Percentiles rank a stretch among this genome's conserved stretches.
Conservation (phyloP, 2,113 vertebrate species). For the Empidonax traillii region DNA sequence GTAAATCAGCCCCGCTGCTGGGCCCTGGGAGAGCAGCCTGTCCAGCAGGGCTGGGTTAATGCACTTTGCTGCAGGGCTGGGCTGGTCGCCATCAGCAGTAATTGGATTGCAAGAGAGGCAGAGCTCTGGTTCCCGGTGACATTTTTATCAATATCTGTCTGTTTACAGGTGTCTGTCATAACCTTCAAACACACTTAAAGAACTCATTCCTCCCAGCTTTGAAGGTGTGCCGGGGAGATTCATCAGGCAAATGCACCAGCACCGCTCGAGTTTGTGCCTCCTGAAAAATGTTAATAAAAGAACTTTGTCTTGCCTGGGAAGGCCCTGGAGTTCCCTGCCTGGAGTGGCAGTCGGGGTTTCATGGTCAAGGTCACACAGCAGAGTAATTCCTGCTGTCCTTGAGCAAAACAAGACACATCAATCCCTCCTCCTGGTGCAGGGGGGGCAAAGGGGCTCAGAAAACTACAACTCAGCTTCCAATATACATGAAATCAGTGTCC, state of each 20-base stretch:
- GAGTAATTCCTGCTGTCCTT: not conserved
- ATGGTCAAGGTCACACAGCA: not conserved
- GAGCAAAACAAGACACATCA: not conserved
- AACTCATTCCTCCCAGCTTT: slow-evolving; percentile 33
- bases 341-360: fast-evolving
- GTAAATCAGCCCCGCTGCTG: not conserved
- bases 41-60: not conserved
- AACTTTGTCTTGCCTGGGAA: not conserved
- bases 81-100: slow-evolving; percentile 43
- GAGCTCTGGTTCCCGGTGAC: slow-evolving; percentile 31
- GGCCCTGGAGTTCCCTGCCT: not conserved
- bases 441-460: not conserved
- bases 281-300: not conserved
- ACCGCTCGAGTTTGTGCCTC: not conserved
- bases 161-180: slow-evolving; percentile 71
- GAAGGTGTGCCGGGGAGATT: not conserved
- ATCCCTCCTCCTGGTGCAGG: not conserved
- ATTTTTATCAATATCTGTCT: slow-evolving; percentile 67
- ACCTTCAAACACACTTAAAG: slow-evolving; percentile 65
- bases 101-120: slow-evolving; percentile 56
- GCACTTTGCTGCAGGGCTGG: slow-evolving; percentile 36
- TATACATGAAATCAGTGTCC: not conserved
- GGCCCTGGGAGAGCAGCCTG: not conserved
- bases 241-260: slow-evolving; percentile 12
- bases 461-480: not conserved